Conservation (phyloP, 2,888 invertebrate genomes). For the Polydrusus cervinus region DNA sequence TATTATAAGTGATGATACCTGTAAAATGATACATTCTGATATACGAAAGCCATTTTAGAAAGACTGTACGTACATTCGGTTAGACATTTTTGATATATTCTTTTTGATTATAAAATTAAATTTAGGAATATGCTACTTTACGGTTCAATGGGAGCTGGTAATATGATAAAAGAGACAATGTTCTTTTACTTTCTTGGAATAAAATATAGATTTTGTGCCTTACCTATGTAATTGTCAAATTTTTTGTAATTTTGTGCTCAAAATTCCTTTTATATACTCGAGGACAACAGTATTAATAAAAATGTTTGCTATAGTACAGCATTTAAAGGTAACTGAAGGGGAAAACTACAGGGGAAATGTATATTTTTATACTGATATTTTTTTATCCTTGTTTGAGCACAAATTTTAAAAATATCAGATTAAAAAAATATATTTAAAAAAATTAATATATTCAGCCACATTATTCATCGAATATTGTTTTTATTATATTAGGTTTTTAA, state of each 20-base stretch:
- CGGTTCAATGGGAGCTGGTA: too few relatives aligned
- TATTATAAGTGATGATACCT: not conserved
- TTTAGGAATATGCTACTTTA: too few relatives aligned
- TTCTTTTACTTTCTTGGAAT: too few relatives aligned
- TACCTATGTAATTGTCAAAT: not conserved
- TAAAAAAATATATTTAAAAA: not conserved
- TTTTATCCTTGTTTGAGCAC: not conserved
- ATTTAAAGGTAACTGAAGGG: not conserved
- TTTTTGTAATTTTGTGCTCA: constrained; percentile 8
- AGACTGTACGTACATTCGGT: constrained; percentile 19
- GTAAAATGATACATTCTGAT: not conserved
- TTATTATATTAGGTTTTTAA: not conserved
- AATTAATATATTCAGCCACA: not conserved
- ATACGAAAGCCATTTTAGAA: constrained; percentile 8
- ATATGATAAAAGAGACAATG: too few relatives aligned
- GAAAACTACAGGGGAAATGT: not conserved
- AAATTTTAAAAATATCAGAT: too few relatives aligned
- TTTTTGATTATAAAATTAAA: not conserved
- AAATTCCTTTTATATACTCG: constrained; percentile 11
- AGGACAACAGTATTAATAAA: not conserved
- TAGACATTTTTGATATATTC: constrained; percentile 8
- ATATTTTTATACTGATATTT: not conserved
- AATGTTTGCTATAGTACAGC: not conserved
- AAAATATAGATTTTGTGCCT: constrained; percentile 12
- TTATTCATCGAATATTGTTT: constrained; percentile 4